Base-by-base conservation (phyloP, 2,797 vertebrate genomes). In the Amblyopsis hoosieri region DNA sequence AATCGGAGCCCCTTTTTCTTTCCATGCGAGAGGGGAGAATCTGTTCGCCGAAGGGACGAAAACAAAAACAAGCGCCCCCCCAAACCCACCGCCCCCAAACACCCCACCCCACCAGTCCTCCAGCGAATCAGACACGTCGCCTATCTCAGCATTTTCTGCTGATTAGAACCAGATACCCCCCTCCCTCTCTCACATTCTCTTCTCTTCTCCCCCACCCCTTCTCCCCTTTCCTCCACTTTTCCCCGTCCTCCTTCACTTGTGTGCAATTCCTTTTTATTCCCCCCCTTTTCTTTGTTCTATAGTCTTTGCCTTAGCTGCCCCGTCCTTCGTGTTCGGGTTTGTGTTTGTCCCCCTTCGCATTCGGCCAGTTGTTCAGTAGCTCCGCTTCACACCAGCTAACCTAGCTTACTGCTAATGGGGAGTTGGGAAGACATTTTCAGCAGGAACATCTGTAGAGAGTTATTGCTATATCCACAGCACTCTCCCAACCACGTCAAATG, bases 61-160 rank as follows among this genome's bases (percentile, higher is more conserved):
- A 89, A 90, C 90, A 86, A 81, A 90, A 89, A 80, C 81, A 37
- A 37, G 79, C 58, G 77, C 74, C 82, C 23, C 82, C 23, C 23
- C 23, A 23, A 23, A 3, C 23, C 23, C 23, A 3, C 23, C 23
- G 3, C 3, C 23, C 23, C 23, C 3, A 23, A 23, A 23, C 81
- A 77, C 69, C 67, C 78, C 49, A 51, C 65, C 66, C 69, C 81
- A 78, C 86, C 91, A 86, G 81, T 87, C 87, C 81, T 53, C 86
- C 81, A 81, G 9, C 37, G 66, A 85, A 81, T 87, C 85, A 78
- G 81, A 86, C 83, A 50, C 65, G 50, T 70, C 69, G 76, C 85
- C 76, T 57, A 88, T 86, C 88, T 92, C 90, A 90, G 91, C 87
- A 10, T 74, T 37, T 91, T 91, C 80, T 90, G 66, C 70, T 91